Evolutionary conservation across 2,113 vertebrate species (phyloP), one percentile per base, ranked within the genome.

Genomic region (Sinocyclocheilus anshuiensis): DNA sequence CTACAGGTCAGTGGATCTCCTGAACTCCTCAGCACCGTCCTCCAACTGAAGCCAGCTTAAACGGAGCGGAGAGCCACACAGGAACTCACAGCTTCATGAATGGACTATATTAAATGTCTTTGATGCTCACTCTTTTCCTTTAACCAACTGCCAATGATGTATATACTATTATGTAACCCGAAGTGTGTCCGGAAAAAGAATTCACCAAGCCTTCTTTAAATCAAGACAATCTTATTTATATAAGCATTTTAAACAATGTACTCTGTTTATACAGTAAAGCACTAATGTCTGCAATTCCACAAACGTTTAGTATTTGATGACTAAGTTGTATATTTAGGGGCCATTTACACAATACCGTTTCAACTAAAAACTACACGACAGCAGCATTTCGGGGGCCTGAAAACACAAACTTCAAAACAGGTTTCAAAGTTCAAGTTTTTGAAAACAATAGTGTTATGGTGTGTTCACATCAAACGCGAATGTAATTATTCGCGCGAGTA

Each of bases 11-110:
- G 29, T 4, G 22, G 24, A 48, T 67, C 87, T 55, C 20, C 1
- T 36, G 57, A 67, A 53, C 53, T 78, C 36, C 10, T 18, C 26
- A n/a, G 42, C 53, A 86, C 50, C 8, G 8, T 61, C 57, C 57
- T 61, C 9, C 57, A 61, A n/a, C 20, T n/a, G 57, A 61, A n/a
- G 22, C 20, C 57, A 7, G 86, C 81, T 85, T 1, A n/a, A 45
- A 84, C 0, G 11, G 42, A 57, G 6, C 36, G 5, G 20, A 91
- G 77, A 91, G 55, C 6, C 55, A 59, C 55, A 61, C 29, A 4
- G 77, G 33, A n/a, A 39, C 29, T 13, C 20, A 33, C 29, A 59
- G 53, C 10, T 59, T n/a, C 59, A 59, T 39, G 20, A 36, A 39
- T 22, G 13, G 13, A 50, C 6, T 29, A 55, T 77, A 29, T 55